Percentiles rank a stretch among this genome's conserved stretches.
Evolutionary conservation across 2,113 vertebrate species (phyloP).

Genomic region (Melanotaenia duboulayi): DNA sequence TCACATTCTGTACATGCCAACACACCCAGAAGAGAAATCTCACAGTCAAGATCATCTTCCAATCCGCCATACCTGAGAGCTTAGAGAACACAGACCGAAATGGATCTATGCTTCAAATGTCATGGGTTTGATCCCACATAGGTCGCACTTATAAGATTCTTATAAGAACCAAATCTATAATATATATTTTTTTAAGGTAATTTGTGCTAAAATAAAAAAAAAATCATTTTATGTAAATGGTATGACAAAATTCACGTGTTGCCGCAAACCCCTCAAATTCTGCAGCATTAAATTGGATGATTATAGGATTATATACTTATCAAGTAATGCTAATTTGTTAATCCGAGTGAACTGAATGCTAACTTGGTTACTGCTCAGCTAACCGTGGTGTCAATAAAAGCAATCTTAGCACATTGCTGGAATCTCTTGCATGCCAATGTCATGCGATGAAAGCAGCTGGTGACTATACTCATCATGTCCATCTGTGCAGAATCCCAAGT

Average conservation of each 20-base stretch:
- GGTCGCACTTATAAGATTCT: background rate
- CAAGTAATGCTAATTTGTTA: constrained; percentile 28
- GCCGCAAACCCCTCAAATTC: background rate
- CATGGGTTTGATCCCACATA: constrained; percentile 22
- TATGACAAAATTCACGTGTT: background rate
- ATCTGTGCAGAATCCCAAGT: constrained; percentile 8
- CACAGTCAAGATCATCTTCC: constrained; percentile 68
- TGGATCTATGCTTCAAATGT: constrained; percentile 11
- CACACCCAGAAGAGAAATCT: constrained; percentile 64
- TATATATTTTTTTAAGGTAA: background rate
- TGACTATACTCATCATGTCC: constrained; percentile 29
- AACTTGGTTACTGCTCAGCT: constrained; percentile 1
- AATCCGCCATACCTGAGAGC: constrained; percentile 35
- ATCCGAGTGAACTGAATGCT: background rate
- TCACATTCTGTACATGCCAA: constrained; percentile 64
- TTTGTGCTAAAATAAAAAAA: background rate
- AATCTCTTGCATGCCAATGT: constrained; percentile 31
- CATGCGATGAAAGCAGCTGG: constrained; percentile 60
- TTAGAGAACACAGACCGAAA: constrained; percentile 39
- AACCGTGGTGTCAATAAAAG: constrained; percentile 27
- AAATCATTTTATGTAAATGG: background rate
- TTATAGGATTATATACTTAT: background rate
- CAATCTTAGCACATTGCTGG: constrained; percentile 41
- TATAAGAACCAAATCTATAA: background rate
- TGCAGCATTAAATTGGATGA: background rate